Evolutionary conservation across 1,140 invertebrate genomes (phyloP).

Genomic region (Coboldia fuscipes): DNA sequence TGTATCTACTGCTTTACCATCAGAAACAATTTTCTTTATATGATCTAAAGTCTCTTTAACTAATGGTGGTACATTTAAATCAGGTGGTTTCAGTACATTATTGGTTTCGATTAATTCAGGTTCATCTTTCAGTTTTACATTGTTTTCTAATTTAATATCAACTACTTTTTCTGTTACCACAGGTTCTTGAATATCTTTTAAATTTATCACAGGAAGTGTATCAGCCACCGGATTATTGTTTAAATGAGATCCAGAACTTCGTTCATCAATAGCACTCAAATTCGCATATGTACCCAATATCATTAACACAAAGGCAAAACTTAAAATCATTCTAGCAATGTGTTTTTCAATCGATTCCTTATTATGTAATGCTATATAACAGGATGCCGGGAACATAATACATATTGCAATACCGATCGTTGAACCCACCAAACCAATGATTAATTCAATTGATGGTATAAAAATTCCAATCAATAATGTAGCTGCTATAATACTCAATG

Average conservation of each 20-base stretch:
- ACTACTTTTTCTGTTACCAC: constrained; percentile 11
- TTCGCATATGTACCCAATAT: constrained; percentile 73
- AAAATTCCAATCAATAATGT: constrained; percentile 55
- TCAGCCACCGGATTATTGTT: constrained; percentile 10
- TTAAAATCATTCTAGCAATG: constrained; percentile 35
- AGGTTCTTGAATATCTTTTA: constrained; percentile 7
- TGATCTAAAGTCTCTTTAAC: constrained; percentile 5
- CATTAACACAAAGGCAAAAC: constrained; percentile 55
- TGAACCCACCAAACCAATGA: constrained; percentile 78
- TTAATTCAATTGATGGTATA: constrained; percentile 77
- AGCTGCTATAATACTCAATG: constrained; percentile 47
- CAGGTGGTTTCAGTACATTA: constrained; percentile 1
- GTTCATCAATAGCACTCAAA: constrained; percentile 46
- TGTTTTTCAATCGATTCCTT: constrained; percentile 53
- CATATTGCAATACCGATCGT: constrained; percentile 90
- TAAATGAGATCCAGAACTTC: constrained; percentile 21
- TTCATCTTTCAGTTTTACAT: background rate
- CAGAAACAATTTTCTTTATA: constrained; percentile 1
- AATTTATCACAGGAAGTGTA: constrained; percentile 8
- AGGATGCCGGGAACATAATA: constrained; percentile 69
- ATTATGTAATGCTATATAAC: constrained; percentile 44
- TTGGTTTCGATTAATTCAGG: background rate
- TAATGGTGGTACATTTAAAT: background rate
- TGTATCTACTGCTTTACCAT: constrained; percentile 6
- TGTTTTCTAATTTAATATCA: background rate